A percentile compares a stretch with the other conserved stretches of the same genome.
phyloP scores from a whole-genome alignment of 2,888 invertebrate species.

The Cantharis rufa region DNA sequence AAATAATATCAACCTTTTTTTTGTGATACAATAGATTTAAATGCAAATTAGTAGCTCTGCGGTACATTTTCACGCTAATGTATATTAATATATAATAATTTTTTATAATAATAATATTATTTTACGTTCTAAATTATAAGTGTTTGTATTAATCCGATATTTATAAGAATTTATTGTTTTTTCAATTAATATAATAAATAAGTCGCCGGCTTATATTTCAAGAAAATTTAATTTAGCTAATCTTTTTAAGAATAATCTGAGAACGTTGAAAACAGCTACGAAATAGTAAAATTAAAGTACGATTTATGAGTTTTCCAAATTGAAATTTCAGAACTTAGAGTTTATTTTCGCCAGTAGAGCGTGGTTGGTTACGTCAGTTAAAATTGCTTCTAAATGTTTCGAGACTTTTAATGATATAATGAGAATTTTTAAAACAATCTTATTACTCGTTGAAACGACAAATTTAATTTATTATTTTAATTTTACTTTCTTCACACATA shows the following conservation, averaged over 20 bases:
- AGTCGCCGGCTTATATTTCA: slow-evolving; percentile 37
- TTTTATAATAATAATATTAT: too few species aligned
- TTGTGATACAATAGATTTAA: too few species aligned
- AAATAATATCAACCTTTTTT: too few species aligned
- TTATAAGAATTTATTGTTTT: slow-evolving; percentile 27
- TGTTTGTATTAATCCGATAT: neutral
- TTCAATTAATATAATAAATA: slow-evolving; percentile 33
- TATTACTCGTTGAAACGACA: slow-evolving; percentile 19
- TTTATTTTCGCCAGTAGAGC: slow-evolving; percentile 40
- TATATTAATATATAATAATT: too few species aligned
- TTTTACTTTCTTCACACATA: neutral
- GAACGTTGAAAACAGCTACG: slow-evolving; percentile 30
- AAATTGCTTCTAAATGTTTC: slow-evolving; percentile 26
- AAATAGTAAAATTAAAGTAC: slow-evolving; percentile 47
- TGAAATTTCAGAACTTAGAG: slow-evolving; percentile 44
- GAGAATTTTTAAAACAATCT: slow-evolving; percentile 18
- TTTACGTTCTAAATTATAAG: neutral
- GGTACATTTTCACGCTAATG: too few species aligned
- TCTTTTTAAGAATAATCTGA: slow-evolving; percentile 40
- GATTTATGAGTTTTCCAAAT: slow-evolving; percentile 47
- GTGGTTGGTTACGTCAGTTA: slow-evolving; percentile 41
- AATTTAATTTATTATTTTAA: slow-evolving; percentile 1
- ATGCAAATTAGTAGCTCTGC: too few species aligned
- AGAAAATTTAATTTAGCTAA: slow-evolving; percentile 44
- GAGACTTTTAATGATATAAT: slow-evolving; percentile 15